Conservation (phyloP, 2,888 invertebrate genomes). For the Toxonevra muliebris region DNA sequence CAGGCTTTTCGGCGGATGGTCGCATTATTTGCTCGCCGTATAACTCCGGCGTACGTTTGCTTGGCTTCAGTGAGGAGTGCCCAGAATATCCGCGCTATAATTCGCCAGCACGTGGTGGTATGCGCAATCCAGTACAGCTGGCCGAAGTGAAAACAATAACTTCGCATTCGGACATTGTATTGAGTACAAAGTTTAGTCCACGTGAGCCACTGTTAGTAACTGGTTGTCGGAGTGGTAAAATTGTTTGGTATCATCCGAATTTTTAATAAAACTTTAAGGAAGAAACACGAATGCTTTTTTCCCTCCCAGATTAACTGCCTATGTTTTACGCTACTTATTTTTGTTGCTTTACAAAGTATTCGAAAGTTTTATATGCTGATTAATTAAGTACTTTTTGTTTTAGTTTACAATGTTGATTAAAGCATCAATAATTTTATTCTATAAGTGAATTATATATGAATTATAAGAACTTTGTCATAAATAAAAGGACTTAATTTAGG, state of each 20-base stretch:
- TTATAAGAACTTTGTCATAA: too few species aligned
- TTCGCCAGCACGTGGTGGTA: conserved; percentile 65
- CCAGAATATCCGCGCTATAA: conserved; percentile 73
- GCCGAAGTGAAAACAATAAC: conserved; percentile 74
- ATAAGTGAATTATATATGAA: too few species aligned
- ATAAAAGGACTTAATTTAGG: too few species aligned
- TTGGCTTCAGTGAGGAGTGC: conserved; percentile 81
- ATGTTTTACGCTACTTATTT: too few species aligned
- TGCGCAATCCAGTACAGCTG: conserved; percentile 60
- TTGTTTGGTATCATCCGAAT: conserved; percentile 88
- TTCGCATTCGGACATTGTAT: conserved; percentile 84
- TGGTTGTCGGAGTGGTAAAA: conserved; percentile 88
- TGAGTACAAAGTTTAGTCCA: conserved; percentile 91
- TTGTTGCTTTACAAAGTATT: too few species aligned
- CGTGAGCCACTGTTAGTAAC: conserved; percentile 86
- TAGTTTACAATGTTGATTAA: too few species aligned
- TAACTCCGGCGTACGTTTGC: conserved; percentile 83
- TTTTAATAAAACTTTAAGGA: conserved; percentile 43
- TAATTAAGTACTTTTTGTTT: too few species aligned
- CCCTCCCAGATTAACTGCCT: too few species aligned
- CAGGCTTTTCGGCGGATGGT: conserved; percentile 91
- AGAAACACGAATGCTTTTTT: too few species aligned
- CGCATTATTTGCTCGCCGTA: conserved; percentile 90
- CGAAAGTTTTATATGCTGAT: too few species aligned
- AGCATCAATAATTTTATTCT: too few species aligned